Conservation (phyloP, 2,113 vertebrate species). For the Ceratotherium simum region DNA sequence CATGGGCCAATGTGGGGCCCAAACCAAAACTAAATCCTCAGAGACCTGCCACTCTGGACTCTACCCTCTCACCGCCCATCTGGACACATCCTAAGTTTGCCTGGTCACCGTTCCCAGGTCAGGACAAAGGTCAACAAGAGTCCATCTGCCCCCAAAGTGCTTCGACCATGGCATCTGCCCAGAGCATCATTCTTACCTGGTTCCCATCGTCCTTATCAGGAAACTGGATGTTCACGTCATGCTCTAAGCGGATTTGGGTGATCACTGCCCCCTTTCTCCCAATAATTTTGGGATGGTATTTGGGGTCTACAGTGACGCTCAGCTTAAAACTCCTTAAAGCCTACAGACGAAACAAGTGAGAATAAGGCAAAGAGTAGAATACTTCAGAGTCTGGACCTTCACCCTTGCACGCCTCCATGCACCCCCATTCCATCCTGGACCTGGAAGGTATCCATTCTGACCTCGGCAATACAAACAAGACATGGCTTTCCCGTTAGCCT, state of each 20-base stretch:
- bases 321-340: slow-evolving; percentile 97
- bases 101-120: too few relatives aligned
- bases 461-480: background rate
- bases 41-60: background rate
- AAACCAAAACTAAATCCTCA: background rate
- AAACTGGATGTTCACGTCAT: slow-evolving; percentile 98
- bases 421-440: background rate
- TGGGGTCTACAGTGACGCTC: slow-evolving; percentile 97
- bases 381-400: rapidly evolving
- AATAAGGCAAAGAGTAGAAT: background rate
- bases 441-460: rapidly evolving
- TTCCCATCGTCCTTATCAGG: slow-evolving; percentile 98
- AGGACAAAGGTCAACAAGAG: rapidly evolving
- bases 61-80: background rate
- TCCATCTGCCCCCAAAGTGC: rapidly evolving
- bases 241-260: slow-evolving; percentile 95
- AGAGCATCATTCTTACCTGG: slow-evolving; percentile 88
- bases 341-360: slow-evolving; percentile 77
- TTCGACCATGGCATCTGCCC: rapidly evolving
- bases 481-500: rapidly evolving
- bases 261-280: slow-evolving; percentile 98
- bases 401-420: rapidly evolving
- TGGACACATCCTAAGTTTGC: rapidly evolving
- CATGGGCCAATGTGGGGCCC: rapidly evolving
- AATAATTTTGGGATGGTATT: slow-evolving; percentile 99